These are phyloP conservation scores for Emydura subglobosa DNA, from an alignment of 2,113 vertebrate species.

Conservation along the genomic window DNA sequence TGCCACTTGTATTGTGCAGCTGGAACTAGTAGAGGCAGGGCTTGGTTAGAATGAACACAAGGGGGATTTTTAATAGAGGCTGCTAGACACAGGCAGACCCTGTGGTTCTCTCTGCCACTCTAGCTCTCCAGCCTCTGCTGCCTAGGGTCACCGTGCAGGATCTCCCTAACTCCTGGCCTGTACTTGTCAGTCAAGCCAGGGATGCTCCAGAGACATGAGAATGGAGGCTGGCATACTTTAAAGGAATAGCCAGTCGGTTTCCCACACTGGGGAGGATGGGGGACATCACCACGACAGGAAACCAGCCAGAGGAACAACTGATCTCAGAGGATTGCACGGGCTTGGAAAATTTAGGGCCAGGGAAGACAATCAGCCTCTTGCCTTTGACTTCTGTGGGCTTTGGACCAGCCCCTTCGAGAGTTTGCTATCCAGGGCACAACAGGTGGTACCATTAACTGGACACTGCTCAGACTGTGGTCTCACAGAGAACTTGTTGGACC, in stretches of 20 bases:
- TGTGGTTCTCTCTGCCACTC: not conserved
- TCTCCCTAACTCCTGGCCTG: not conserved
- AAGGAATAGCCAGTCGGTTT: not conserved
- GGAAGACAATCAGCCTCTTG: not conserved
- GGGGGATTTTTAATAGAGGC: not conserved
- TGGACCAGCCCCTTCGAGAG: not conserved
- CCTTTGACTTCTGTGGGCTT: not conserved
- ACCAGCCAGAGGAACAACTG: not conserved
- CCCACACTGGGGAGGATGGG: not conserved
- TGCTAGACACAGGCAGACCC: not conserved
- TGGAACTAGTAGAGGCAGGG: not conserved
- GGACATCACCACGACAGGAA: not conserved
- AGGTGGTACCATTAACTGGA: not conserved
- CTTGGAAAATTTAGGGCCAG: not conserved
- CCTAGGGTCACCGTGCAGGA: not conserved
- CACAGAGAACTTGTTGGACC: not conserved
- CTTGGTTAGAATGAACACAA: not conserved
- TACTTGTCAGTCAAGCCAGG: too few species aligned
- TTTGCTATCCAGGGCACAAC: not conserved
- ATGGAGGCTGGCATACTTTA: not conserved
- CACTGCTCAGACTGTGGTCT: not conserved
- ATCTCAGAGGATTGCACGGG: not conserved
- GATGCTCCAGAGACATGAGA: not conserved
- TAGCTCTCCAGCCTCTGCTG: not conserved
- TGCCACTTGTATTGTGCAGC: not conserved